Evolutionary conservation across 2,113 vertebrate genomes (phyloP).

Genomic region (Pachycephala philippinensis): DNA sequence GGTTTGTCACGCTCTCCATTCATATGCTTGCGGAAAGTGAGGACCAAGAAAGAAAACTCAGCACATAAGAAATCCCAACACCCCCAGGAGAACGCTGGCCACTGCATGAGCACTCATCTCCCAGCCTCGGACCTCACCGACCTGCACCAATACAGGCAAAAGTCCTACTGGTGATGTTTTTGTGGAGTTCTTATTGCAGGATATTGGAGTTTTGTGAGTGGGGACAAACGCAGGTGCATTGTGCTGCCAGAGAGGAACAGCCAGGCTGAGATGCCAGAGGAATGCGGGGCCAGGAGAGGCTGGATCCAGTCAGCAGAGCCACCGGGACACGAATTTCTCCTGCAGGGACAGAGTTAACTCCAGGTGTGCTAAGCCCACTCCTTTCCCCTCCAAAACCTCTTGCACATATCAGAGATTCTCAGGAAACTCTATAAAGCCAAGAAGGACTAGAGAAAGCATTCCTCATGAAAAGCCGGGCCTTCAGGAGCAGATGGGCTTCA

Average conservation of each 20-base stretch:
- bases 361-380: rapidly evolving
- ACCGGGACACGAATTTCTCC: rapidly evolving
- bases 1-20: neutral
- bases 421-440: neutral
- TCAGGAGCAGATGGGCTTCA: neutral
- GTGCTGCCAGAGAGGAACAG: neutral
- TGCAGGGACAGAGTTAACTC: constrained; percentile 4
- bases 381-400: neutral
- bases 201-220: neutral
- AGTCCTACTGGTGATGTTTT: neutral
- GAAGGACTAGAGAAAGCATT: neutral
- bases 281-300: rapidly evolving
- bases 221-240: neutral
- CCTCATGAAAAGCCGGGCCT: neutral
- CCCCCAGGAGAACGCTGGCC: neutral
- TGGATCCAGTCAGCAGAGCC: neutral
- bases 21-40: neutral
- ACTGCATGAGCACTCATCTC: neutral
- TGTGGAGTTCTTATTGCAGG: neutral
- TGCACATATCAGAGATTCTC: neutral
- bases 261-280: neutral
- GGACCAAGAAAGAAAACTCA: neutral
- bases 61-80: neutral
- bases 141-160: neutral
- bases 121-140: neutral